Conservation (phyloP, 2,797 vertebrate genomes). For the Poecilia wingei region DNA sequence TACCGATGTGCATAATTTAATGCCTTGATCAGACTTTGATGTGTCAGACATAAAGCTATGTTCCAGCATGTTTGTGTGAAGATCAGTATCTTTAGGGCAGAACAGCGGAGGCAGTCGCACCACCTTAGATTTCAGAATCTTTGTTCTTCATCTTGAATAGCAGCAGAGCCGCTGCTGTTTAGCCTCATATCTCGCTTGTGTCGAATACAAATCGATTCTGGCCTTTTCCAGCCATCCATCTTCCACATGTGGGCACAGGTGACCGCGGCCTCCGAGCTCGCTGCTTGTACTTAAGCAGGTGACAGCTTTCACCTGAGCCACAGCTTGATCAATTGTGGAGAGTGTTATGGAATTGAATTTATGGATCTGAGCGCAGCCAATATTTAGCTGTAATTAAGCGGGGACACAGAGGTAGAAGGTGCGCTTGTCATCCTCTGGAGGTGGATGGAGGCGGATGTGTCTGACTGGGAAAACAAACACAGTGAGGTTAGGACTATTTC, state of each 20-base stretch:
- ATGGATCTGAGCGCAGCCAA: conserved; percentile 43
- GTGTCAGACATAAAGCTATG: neutral
- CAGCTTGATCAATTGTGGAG: conserved; percentile 48
- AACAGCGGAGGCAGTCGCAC: neutral
- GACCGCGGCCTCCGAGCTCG: conserved; percentile 20
- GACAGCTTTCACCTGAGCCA: conserved; percentile 58
- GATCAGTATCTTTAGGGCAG: neutral
- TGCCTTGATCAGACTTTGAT: neutral
- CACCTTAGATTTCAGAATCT: conserved; percentile 16
- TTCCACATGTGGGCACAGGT: conserved; percentile 29
- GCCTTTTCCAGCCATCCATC: conserved; percentile 49
- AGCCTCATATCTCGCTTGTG: conserved; percentile 37
- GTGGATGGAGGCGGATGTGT: conserved; percentile 40
- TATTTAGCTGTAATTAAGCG: conserved; percentile 62
- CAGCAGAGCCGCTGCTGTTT: conserved; percentile 16
- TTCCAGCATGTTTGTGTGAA: neutral
- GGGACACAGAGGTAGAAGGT: conserved; percentile 58
- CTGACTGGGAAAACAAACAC: conserved; percentile 34
- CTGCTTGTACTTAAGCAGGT: conserved; percentile 52
- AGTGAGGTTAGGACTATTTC: conserved; percentile 42
- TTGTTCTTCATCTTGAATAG: conserved; percentile 23
- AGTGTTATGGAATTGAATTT: conserved; percentile 57
- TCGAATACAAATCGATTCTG: conserved; percentile 55
- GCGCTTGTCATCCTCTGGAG: conserved; percentile 49
- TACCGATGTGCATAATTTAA: neutral